Conservation (phyloP, 1,140 invertebrate genomes). For the Spodoptera litura region DNA sequence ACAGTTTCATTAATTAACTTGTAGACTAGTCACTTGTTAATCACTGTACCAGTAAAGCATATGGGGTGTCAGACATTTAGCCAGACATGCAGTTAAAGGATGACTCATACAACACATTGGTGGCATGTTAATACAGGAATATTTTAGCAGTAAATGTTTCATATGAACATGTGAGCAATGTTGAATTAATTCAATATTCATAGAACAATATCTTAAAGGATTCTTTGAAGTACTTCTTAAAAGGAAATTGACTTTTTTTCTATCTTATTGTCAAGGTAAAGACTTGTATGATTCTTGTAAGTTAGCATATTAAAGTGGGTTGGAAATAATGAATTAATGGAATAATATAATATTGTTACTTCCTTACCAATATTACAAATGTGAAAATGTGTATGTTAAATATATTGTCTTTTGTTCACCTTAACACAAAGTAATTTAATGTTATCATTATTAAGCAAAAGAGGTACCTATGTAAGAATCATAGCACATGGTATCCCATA, state of each 20-base stretch:
- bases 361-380: too few species aligned
- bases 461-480: too few species aligned
- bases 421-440: too few species aligned
- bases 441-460: too few species aligned
- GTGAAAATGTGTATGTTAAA: too few species aligned
- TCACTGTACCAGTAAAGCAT: background rate
- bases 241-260: background rate
- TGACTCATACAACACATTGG: slow-evolving; percentile 9
- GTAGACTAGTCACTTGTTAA: slow-evolving; percentile 14
- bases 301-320: too few species aligned
- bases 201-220: background rate
- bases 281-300: too few species aligned
- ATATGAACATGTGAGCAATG: background rate
- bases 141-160: slow-evolving; percentile 17
- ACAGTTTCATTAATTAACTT: slow-evolving; percentile 6
- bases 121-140: slow-evolving; percentile 6
- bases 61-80: slow-evolving; percentile 5
- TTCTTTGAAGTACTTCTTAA: background rate
- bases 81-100: background rate
- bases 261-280: too few species aligned
- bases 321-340: too few species aligned
- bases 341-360: too few species aligned
- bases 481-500: too few species aligned
- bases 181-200: slow-evolving; percentile 1
- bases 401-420: too few species aligned